Evolutionary conservation across 2,888 invertebrate genomes (phyloP), one percentile per base, ranked within the genome.

Genomic region (Loripinus fragilis): DNA sequence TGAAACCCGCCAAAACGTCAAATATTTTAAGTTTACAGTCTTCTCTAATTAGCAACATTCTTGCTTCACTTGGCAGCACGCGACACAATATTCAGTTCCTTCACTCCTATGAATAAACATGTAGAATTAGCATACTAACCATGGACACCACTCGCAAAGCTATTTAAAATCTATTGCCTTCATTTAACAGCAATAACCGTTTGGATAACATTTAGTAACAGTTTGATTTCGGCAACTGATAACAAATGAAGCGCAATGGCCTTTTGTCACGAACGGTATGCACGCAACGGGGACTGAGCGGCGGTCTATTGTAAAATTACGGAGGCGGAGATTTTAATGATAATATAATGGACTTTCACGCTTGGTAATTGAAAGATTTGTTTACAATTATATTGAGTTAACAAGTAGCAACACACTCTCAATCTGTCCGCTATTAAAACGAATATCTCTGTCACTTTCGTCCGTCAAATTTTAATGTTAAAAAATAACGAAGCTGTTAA

Each of bases 281-380:
- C 83, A 78, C 64, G 83, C 78, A 83, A 78, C 50, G 71, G 74
- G 50, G 74, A 60, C 60, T 17, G 33, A 66, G 65, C 78, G 48
- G 69, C 52, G 64, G 66, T 60, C 76, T 77, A 76, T 81, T 81
- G 78, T 80, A 65, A 66, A 20, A 64, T 35, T 28, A 72, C 74
- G 78, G 81, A 76, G 78, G 80, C 81, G 76, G 84, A 81, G 79
- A 85, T 77, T 78, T 78, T 81, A 80, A 81, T 81, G 65, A 78
- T 68, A 74, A 71, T 78, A 80, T 82, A 82, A 82, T 85, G 82
- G 77, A 85, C 81, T 80, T 85, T 79, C 83, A 78, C 74, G 80
- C 80, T 65, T 50, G n/a, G 66, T 80, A 76, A 83, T 83, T 77
- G 78, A 79, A 72, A 20, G 76, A 74, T 74, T 76, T 70, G 78